Evolutionary conservation across 23 tunicate species (phyloP), one percentile per base, ranked within the genome.

Genomic region (Styela plicata): DNA sequence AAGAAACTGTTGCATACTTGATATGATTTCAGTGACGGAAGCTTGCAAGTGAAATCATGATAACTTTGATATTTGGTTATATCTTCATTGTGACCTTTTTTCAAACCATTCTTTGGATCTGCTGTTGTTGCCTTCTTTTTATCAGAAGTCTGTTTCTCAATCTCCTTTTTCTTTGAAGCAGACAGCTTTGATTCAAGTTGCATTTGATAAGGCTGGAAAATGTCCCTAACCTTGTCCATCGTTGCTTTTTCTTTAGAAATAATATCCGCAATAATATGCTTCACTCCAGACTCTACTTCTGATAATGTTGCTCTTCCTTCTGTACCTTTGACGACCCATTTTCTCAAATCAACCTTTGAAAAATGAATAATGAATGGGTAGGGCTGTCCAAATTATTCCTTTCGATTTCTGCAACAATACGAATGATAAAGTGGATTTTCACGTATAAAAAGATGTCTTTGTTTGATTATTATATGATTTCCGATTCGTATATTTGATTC

Each of bases 251-350:
- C 86, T 66, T 88, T 93, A 23, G 98, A 85, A 44, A 93, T 64
- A 32, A 34, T 27, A 62, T 93, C 98, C 22, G 89, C 85, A 62
- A 93, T 36, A 22, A 93, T 31, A 75, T 93, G 79, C 68, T 82
- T 82, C 30, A 93, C 89, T 10, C 98, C 93, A 10, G 63, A 81
- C 69, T 93, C 87, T 10, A 93, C 93, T 68, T 88, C 89, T 0
- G 83, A 74, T 1, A 88, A 36, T 24, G 89, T 88, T 1, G 74
- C 79, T 1, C 74, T 63, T 28, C 98, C 98, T 63, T 88, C 89
- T 16, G 61, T 63, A 3, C 84, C 84, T 63, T 84, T 93, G n/a
- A 35, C 29, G 1, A 93, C 89, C 84, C 87, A 84, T 64, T 63
- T 63, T 34, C 74, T 64, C 32, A 93, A 73, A 53, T 93, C 75